Base-by-base conservation (phyloP, 2,113 vertebrate genomes). In the Rhadina sibilatrix region DNA sequence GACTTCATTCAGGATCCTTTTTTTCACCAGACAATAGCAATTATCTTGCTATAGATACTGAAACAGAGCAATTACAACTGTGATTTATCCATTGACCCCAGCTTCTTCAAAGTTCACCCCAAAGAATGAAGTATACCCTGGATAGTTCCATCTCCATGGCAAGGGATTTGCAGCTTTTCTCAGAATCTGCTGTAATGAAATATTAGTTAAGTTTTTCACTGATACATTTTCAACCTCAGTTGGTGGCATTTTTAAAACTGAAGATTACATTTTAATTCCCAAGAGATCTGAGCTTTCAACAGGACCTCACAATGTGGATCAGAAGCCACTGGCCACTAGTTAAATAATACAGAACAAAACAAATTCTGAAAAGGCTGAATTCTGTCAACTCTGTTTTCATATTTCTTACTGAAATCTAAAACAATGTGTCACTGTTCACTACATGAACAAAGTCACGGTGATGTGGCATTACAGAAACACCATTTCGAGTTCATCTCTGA, bases 401-500 rank as follows among this genome's bases (percentile, higher is more conserved):
- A 20, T 80, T 85, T 82, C 72, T 70, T 80, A 69, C 56, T 74
- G 68, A 90, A 80, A 89, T 88, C 46, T 83, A 93, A 87, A 87
- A 47, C 83, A 93, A 50, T 71, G 66, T 85, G 53, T 59, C 79
- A 56, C 30, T 54, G 74, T 59, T 93, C 92, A 44, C 79, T 91
- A 28, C 59, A 57, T 79, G 47, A 81, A 63, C 11, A 90, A 94
- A 90, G 76, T 94, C 15, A 66, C 47, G 24, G 86, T 79, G 90
- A 83, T 76, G 68, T 10, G 8, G 68, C 81, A 72, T 75, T 75
- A 66, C 70, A 93, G 93, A 93, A 97, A 74, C 72, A 75, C 54
- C 79, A 83, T 93, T 96, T 96, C 74, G 75, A 78, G 57, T 87
- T 97, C 30, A 54, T 68, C 81, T 85, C 89, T 96, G 88, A 91